These are phyloP conservation scores for Clarias pachynema DNA, from an alignment of 2,797 vertebrate genomes.

Conservation along the genomic window DNA sequence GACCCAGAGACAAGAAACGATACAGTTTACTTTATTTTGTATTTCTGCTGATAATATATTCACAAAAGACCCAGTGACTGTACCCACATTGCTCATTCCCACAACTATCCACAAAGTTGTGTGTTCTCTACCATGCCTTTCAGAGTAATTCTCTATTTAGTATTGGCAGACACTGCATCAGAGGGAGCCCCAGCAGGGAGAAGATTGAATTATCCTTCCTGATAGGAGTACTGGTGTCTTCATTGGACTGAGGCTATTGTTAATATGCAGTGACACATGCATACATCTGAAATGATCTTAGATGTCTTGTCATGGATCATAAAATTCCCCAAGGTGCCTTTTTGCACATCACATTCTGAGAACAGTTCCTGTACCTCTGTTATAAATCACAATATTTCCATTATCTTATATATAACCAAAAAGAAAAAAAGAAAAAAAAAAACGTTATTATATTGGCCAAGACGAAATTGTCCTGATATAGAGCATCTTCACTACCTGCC, in stretches of 20 bases:
- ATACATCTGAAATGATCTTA: slow-evolving; percentile 75
- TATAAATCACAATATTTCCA: slow-evolving; percentile 68
- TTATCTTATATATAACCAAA: slow-evolving; percentile 30
- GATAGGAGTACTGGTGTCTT: slow-evolving; percentile 69
- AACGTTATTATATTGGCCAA: slow-evolving; percentile 70
- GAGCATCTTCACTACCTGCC: slow-evolving; percentile 58
- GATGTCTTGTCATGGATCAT: slow-evolving; percentile 77
- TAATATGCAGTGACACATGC: slow-evolving; percentile 78
- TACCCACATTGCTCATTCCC: neutral
- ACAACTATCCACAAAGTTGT: slow-evolving; percentile 53
- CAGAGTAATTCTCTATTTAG: slow-evolving; percentile 61
- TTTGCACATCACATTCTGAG: slow-evolving; percentile 69
- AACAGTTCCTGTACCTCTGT: slow-evolving; percentile 53
- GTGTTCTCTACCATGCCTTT: slow-evolving; percentile 61
- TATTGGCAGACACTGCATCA: slow-evolving; percentile 59
- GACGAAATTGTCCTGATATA: slow-evolving; percentile 70
- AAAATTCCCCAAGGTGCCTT: slow-evolving; percentile 82
- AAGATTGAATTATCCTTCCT: slow-evolving; percentile 74
- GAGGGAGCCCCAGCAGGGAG: slow-evolving; percentile 64
- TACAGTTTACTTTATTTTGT: neutral
- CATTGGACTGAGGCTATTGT: slow-evolving; percentile 74
- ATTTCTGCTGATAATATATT: neutral
- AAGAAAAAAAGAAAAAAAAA: slow-evolving; percentile 54
- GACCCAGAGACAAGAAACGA: neutral
- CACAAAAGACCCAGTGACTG: neutral